These are phyloP conservation scores for Drosophila limbata DNA, from an alignment of 2,888 invertebrate genomes.

Conservation along the genomic window DNA sequence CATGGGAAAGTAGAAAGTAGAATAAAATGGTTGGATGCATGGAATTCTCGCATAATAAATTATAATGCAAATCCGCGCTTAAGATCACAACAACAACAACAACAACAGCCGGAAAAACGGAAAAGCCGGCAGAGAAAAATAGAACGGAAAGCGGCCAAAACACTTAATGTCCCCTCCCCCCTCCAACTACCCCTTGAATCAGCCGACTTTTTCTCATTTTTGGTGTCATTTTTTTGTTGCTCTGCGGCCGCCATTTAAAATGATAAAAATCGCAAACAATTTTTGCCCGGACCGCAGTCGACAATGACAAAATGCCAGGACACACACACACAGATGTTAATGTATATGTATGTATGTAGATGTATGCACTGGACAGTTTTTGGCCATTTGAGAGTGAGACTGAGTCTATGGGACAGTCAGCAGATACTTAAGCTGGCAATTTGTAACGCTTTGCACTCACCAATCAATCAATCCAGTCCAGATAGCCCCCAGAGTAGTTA, in stretches of 20 bases:
- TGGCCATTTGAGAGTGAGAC: slow-evolving; percentile 10
- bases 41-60: slow-evolving; percentile 69
- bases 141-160: slow-evolving; percentile 20
- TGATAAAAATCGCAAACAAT: slow-evolving; percentile 74
- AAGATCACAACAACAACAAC: slow-evolving; percentile 64
- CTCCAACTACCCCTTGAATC: slow-evolving; percentile 42
- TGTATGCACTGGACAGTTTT: slow-evolving; percentile 26
- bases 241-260: slow-evolving; percentile 69
- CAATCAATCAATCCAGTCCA: slow-evolving; percentile 53
- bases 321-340: slow-evolving; percentile 18
- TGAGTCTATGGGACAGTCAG: slow-evolving; percentile 22
- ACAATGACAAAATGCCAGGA: slow-evolving; percentile 47
- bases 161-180: slow-evolving; percentile 49
- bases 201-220: slow-evolving; percentile 23
- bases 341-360: slow-evolving; percentile 2
- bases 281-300: slow-evolving; percentile 59
- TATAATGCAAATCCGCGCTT: slow-evolving; percentile 71
- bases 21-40: slow-evolving; percentile 50
- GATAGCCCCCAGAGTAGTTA: slow-evolving; percentile 4
- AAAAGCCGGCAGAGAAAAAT: slow-evolving; percentile 15
- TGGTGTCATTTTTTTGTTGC: slow-evolving; percentile 37
- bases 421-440: slow-evolving; percentile 53
- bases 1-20: slow-evolving; percentile 41
- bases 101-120: slow-evolving; percentile 12
- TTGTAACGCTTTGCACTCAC: slow-evolving; percentile 52